Evolutionary conservation across 2,113 vertebrate species (phyloP), one percentile per base, ranked within the genome.

Genomic region (Tachuris rubrigastra): DNA sequence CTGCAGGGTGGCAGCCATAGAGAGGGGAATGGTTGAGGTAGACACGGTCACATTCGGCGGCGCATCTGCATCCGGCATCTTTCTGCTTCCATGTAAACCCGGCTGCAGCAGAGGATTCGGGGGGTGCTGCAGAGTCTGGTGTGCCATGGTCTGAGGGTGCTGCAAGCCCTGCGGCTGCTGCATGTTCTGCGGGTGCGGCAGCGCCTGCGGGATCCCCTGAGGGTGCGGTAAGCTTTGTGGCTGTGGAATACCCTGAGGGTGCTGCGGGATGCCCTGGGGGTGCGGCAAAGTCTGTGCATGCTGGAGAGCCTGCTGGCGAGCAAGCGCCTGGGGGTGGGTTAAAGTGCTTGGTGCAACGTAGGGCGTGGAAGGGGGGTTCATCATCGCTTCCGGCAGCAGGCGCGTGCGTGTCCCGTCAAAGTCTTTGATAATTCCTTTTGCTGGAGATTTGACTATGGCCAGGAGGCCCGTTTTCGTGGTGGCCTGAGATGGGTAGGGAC

Each of bases 21-120:
- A 99, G 93, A 99, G 99, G 93, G 99, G 99, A 98, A 99, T 99
- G 98, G 99, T 99, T 99, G 99, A 99, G 99, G 99, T 99, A 99
- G 99, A 99, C 98, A 99, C 99, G 95, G 99, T 99, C 98, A 99
- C 99, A 97, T 99, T 99, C 94, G 99, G 99, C 89, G 99, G 99
- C 52, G 98, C 99, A 28, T 99, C 99, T 87, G 98, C 98, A 81
- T 99, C 99, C n/a, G 99, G 98, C 98, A 99, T 98, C 98, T 99
- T 99, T 94, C 99, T 98, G 97, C 98, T 97, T 96, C 98, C 99
- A 91, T 99, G 99, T 96, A 98, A 97, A 95, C 98, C 98, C 41
- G 98, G 98, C 98, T 98, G 98, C 97, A 98, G 98, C 98, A 98
- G 95, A 65, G 98, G 93, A 13, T 95, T 98, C 10, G 98, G 74